Base-by-base conservation (phyloP, 2,113 vertebrate species). In the Apteryx mantelli region DNA sequence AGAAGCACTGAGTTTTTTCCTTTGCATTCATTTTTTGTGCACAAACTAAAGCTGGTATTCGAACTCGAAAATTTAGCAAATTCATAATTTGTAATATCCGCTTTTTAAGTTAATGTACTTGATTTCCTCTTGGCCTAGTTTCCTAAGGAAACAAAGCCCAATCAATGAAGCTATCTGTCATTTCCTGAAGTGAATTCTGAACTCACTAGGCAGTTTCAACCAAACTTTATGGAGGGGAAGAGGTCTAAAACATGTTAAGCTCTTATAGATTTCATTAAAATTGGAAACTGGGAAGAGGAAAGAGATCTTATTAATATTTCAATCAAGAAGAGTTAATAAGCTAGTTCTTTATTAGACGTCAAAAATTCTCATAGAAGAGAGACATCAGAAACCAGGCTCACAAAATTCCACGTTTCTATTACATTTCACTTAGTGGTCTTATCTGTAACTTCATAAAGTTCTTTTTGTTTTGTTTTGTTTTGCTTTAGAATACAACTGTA, bases 401-500 rank as follows among this genome's bases (percentile, higher is more conserved):
- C 71, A 74, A 79, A 81, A 81, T 32, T 91, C 56, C 19, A 76
- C 1, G 0, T 77, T 94, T 84, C 86, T 87, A 30, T 25, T 71
- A 71, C 61, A 65, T 58, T 82, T 60, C 55, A 88, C 52, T 83
- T 71, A 34, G 42, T 48, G 38, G 65, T 82, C 74, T 93, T 73
- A 79, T 32, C 69, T 78, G 11, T 38, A 87, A 65, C 53, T 77
- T 95, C 81, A 32, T 40, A 10, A 92, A 93, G 65, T 84, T 92
- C 21, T 28, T 83, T 55, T 77, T 86, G 58, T 34, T 90, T 92
- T 73, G 10, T 9, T 93, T 85, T 91, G 36, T 2, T 95, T 92
- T 95, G 53, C 68, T 88, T 95, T 86, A 88, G 42, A 90, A 93
- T 81, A 86, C 46, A 86, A 81, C 4, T 30, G 20, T 52, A 91